Base-by-base conservation (phyloP, 2,113 vertebrate species). In the Lonchura striata region DNA sequence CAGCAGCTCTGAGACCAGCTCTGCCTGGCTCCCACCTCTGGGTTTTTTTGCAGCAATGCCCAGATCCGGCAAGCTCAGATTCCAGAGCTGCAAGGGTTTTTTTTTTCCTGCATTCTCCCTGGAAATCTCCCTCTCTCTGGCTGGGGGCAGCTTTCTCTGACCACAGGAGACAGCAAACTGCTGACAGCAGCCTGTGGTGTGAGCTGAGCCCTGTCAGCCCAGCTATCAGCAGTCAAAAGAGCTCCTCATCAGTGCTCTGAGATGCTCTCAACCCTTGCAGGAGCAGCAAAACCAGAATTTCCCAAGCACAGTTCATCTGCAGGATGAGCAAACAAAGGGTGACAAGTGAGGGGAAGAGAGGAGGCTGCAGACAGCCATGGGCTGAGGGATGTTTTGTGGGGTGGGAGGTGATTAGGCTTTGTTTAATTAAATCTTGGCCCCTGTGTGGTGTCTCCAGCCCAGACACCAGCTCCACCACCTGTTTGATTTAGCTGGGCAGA, bases 271-370 rank as follows among this genome's bases (percentile, higher is more conserved):
- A 12, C 49, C 37, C 44, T 91, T 76, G 14, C 78, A 64, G 50
- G 46, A 56, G 15, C 33, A 74, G 50, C 3, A 2, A 60, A 71
- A 25, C 6, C 10, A 4, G 79, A 41, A 54, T 33, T 5, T 1
- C 10, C 64, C 49, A 18, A 82, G 49, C n/a, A 0, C 18, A 71
- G 63, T 25, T 2, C 1, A 15, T 39, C 59, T 35, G 60, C 25
- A 66, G 66, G 70, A 64, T 30, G 65, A 89, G 37, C 0, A 0
- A 91, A 17, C 0, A 0, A 41, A 52, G 52, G 10, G 5, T 28
- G 44, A 44, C 13, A 19, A 10, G 7, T 0, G 27, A 39, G 31
- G 42, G 22, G 28, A 61, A 59, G 57, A 59, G 35, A 83, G 21
- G n/a, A 65, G 10, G 11, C 77, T 50, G 42, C 47, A 16, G 56